phyloP scores from a whole-genome alignment of 2,888 invertebrate species.

The Philopedon plagiatum region DNA sequence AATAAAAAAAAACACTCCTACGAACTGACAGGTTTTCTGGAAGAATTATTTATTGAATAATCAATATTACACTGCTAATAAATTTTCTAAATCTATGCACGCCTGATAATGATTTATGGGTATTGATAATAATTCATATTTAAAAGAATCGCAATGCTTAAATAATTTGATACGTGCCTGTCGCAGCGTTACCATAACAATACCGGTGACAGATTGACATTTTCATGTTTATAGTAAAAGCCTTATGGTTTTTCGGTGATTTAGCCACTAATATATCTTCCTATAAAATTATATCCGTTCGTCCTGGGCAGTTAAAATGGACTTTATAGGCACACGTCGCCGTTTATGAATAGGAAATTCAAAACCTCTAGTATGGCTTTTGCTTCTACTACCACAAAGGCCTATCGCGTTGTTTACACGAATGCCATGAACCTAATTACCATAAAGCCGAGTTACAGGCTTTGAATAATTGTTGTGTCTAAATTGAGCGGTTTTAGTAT shows the following conservation, averaged over 20 bases:
- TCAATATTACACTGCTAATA: constrained; percentile 2
- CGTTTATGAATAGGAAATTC: constrained; percentile 47
- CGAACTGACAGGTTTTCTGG: neutral
- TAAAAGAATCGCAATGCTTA: neutral
- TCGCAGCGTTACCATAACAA: constrained; percentile 38
- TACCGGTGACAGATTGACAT: constrained; percentile 45
- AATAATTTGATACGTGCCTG: constrained; percentile 19
- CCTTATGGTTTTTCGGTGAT: constrained; percentile 48
- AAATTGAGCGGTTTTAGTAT: constrained; percentile 35
- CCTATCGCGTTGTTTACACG: constrained; percentile 40
- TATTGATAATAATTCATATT: constrained; percentile 2
- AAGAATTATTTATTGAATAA: constrained; percentile 8
- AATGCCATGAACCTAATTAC: constrained; percentile 48
- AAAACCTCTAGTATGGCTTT: constrained; percentile 42
- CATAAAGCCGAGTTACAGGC: constrained; percentile 42
- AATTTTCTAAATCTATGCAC: neutral
- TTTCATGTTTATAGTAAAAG: constrained; percentile 44
- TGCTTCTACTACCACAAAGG: constrained; percentile 38
- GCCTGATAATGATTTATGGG: neutral
- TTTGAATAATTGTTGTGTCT: constrained; percentile 36
- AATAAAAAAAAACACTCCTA: too few species aligned
- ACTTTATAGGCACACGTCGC: constrained; percentile 39
- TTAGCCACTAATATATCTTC: constrained; percentile 46
- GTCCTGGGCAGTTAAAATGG: constrained; percentile 40
- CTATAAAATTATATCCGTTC: constrained; percentile 42